Conservation (phyloP, 2,797 vertebrate genomes). For the Lemur catta region DNA sequence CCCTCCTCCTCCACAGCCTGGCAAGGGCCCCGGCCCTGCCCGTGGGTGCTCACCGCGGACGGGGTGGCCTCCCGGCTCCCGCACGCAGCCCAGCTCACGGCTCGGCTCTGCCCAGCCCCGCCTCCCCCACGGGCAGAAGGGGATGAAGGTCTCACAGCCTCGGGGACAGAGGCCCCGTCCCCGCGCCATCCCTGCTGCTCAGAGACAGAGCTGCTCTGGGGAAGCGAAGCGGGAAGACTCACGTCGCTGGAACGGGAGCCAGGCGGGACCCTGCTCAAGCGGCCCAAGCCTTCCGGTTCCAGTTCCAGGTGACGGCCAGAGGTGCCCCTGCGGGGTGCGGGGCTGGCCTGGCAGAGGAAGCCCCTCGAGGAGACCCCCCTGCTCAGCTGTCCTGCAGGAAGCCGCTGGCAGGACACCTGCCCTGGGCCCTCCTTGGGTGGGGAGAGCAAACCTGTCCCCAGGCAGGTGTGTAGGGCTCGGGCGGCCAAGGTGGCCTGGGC, state of each 20-base stretch:
- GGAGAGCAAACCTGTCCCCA: neutral
- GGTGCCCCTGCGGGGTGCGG: neutral
- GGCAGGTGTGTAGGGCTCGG: too few relatives aligned
- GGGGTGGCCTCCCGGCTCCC: neutral
- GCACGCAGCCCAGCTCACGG: rapidly evolving
- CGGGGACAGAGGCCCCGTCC: neutral
- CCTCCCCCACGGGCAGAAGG: rapidly evolving
- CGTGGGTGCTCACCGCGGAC: rapidly evolving
- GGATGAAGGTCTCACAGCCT: rapidly evolving
- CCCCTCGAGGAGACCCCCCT: neutral
- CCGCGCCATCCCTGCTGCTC: neutral
- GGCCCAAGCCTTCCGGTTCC: neutral
- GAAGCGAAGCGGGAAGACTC: rapidly evolving
- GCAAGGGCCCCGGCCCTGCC: rapidly evolving
- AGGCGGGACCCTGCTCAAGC: neutral
- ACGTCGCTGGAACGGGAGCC: rapidly evolving
- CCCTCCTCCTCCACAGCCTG: too few relatives aligned
- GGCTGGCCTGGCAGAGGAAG: neutral
- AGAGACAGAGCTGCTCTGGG: neutral
- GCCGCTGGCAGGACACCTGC: neutral
- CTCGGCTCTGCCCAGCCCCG: neutral
- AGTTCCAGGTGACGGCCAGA: rapidly evolving
- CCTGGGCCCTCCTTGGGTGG: neutral
- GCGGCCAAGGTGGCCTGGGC: too few relatives aligned
- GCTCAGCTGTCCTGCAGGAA: neutral